Conservation (phyloP, 1,140 invertebrate genomes). For the Drosophila kohkoa region DNA sequence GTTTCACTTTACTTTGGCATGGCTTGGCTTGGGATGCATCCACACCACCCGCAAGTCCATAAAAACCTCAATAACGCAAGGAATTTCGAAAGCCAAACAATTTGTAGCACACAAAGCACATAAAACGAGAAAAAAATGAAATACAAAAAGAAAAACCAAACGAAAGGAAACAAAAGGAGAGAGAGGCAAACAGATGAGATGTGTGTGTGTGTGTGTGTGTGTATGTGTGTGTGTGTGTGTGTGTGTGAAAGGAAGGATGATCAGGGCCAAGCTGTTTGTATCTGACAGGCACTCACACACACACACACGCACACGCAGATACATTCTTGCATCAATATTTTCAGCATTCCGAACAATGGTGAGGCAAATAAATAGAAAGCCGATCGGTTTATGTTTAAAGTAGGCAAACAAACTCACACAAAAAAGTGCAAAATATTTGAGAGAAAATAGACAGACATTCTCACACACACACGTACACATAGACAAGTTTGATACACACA, state of each 20-base stretch:
- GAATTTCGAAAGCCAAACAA: conserved; percentile 79
- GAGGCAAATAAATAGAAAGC: conserved; percentile 47
- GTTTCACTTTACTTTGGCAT: conserved; percentile 11
- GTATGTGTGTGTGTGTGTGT: not conserved
- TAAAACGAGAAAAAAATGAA: conserved; percentile 29
- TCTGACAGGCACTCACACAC: conserved; percentile 32
- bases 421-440: conserved; percentile 64
- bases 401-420: conserved; percentile 61
- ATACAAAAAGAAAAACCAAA: conserved; percentile 11
- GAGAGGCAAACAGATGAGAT: no score
- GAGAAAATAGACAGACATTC: conserved; percentile 16
- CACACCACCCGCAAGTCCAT: conserved; percentile 51
- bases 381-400: conserved; percentile 76
- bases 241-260: conserved; percentile 21
- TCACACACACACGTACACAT: conserved; percentile 19
- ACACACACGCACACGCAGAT: conserved; percentile 13
- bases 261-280: conserved; percentile 18
- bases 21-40: not conserved
- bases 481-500: not conserved
- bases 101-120: conserved; percentile 76
- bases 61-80: conserved; percentile 75
- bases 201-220: not conserved
- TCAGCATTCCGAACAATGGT: conserved; percentile 31
- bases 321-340: conserved; percentile 47
- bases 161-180: not conserved